Evolutionary conservation across 1,140 invertebrate species (phyloP).

Genomic region (Dendrolimus punctatus): DNA sequence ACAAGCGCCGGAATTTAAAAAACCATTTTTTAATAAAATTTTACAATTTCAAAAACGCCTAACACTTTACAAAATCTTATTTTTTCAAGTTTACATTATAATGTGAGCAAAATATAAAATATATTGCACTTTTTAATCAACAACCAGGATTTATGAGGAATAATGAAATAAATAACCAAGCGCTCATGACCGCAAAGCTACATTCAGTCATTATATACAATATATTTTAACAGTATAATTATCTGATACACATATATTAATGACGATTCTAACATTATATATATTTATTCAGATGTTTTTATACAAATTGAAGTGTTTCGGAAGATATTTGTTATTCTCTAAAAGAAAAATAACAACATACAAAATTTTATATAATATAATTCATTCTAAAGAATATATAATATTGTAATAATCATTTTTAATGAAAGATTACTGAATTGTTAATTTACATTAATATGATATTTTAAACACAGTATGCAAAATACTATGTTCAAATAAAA

Average conservation of each 20-base stretch:
- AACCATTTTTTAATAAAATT: constrained; percentile 31
- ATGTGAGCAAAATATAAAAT: constrained; percentile 9
- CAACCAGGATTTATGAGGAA: not conserved
- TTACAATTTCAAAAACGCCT: constrained; percentile 32
- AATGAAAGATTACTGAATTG: too few species aligned
- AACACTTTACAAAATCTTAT: constrained; percentile 30
- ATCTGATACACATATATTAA: constrained; percentile 11
- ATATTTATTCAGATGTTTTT: too few species aligned
- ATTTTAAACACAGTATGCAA: too few species aligned
- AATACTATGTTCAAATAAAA: too few species aligned
- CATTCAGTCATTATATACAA: constrained; percentile 15
- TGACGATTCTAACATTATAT: too few species aligned
- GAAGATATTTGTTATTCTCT: too few species aligned
- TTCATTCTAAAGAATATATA: too few species aligned
- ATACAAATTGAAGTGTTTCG: too few species aligned
- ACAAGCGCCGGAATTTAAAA: constrained; percentile 20
- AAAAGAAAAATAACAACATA: too few species aligned
- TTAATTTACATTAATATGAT: too few species aligned
- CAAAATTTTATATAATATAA: too few species aligned
- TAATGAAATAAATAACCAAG: constrained; percentile 14
- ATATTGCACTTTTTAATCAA: not conserved
- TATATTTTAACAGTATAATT: constrained; percentile 19
- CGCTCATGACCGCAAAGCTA: constrained; percentile 17
- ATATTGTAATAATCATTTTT: too few species aligned
- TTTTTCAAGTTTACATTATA: constrained; percentile 24